phyloP scores from a whole-genome alignment of 2,797 vertebrate genomes.

The Discoglossus pictus region DNA sequence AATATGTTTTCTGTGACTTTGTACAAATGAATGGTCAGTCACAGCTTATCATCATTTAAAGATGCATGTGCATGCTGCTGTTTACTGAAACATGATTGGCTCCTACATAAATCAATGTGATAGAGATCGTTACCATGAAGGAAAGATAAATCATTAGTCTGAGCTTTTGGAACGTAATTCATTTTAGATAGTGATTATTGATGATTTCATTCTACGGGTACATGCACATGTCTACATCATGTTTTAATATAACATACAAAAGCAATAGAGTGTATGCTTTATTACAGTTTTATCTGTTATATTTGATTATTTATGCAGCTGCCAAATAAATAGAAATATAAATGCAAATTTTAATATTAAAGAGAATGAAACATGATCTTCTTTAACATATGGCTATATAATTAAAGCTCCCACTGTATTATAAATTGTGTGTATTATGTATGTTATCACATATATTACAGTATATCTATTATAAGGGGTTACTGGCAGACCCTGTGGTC shows the following conservation, averaged over 20 bases:
- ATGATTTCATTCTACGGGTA: constrained; percentile 92
- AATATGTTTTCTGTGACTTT: constrained; percentile 37
- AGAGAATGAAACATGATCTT: neutral
- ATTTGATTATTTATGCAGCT: constrained; percentile 11
- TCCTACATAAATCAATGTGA: constrained; percentile 99
- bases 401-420: no score
- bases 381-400: neutral
- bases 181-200: constrained; percentile 99
- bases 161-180: constrained; percentile 87
- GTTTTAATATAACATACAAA: constrained; percentile 71
- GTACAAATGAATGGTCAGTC: constrained; percentile 86
- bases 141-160: constrained; percentile 97
- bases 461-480: no score
- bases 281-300: neutral
- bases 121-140: constrained; percentile 93
- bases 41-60: constrained; percentile 94
- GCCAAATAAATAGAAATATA: neutral
- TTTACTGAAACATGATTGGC: constrained; percentile 98
- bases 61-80: constrained; percentile 89
- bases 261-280: constrained; percentile 56
- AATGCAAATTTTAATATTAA: no score
- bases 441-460: no score
- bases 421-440: no score
- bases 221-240: constrained; percentile 83
- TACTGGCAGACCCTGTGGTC: no score